Conservation (phyloP, 1,140 invertebrate genomes). For the Drosophila ohnishii region DNA sequence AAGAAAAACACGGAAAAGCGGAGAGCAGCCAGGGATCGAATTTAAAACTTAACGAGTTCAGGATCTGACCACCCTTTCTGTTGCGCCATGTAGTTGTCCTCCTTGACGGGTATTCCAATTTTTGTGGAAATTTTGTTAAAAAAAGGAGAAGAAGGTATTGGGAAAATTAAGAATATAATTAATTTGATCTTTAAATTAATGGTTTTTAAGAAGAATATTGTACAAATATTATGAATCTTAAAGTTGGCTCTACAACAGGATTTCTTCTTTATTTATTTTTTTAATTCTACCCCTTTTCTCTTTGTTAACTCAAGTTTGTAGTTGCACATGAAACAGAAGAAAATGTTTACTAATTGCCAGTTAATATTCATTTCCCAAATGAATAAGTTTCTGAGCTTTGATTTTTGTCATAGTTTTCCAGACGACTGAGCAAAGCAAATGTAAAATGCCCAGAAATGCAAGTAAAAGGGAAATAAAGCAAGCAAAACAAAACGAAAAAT, state of each 20-base stretch:
- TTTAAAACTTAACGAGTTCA: slow-evolving; percentile 71
- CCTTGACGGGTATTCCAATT: not conserved
- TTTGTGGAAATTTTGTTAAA: not conserved
- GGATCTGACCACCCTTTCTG: slow-evolving; percentile 3
- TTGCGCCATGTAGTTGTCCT: not conserved
- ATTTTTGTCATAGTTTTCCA: slow-evolving; percentile 50
- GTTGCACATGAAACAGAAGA: slow-evolving; percentile 16
- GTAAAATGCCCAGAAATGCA: slow-evolving; percentile 24
- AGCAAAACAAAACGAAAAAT: slow-evolving; percentile 44
- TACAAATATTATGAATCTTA: not conserved
- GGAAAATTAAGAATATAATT: too few relatives aligned
- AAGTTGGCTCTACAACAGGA: too few relatives aligned
- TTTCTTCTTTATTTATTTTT: not conserved
- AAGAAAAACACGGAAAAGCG: slow-evolving; percentile 46
- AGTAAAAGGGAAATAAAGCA: slow-evolving; percentile 18
- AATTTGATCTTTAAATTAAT: not conserved
- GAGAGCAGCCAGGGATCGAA: slow-evolving; percentile 57
- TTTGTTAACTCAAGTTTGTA: slow-evolving; percentile 51
- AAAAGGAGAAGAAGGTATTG: too few relatives aligned
- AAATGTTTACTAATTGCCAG: slow-evolving; percentile 62
- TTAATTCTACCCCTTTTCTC: not conserved
- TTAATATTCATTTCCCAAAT: slow-evolving; percentile 73
- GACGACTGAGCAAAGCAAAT: slow-evolving; percentile 37
- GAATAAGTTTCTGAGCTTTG: slow-evolving; percentile 62
- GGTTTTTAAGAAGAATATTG: too few relatives aligned